Evolutionary conservation across 2,113 vertebrate species (phyloP), one percentile per base, ranked within the genome.

Genomic region (Micromys minutus): DNA sequence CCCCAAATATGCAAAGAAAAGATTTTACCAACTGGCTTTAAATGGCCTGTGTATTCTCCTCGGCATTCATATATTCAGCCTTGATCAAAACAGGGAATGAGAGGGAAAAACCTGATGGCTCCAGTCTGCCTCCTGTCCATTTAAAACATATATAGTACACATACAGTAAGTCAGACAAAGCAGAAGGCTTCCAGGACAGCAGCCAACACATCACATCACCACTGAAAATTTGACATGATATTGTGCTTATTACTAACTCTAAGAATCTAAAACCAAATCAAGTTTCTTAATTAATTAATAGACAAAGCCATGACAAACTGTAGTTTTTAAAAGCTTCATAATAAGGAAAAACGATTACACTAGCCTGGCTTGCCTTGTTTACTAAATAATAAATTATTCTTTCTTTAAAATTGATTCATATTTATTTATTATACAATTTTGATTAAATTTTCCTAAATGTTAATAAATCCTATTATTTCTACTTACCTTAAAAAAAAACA

Each of bases 181-280:
- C 16, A 80, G 71, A 84, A 55, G 31, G 22, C 4, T 65, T 21
- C 55, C 80, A 76, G 31, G 24, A 81, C 26, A 90, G 63, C 39
- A 88, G 31, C 52, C 36, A 85, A 93, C 24, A 31, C n/a, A 55
- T 85, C 22, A 19, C 7, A 36, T 45, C 26, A 76, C n/a, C 52
- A 63, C 69, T 89, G 79, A 69, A 80, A 91, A 86, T 59, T 84
- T 50, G 79, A 93, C 9, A 47, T 34, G 21, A 72, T 83, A 93
- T 61, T 87, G 76, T 59, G 29, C 29, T n/a, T 87, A 96, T 81
- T 83, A 84, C 34, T 75, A 93, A 93, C 17, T 81, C 21, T 34
- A 61, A 94, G 84, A n/a, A 10, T 90, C 87, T 91, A 87, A 89
- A 93, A 94, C 50, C 47, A 85, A 97, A 96, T 76, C 19, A 91